Percentiles rank a stretch among this genome's conserved stretches.
These are phyloP conservation scores for Elegia similella DNA, from an alignment of 2,888 invertebrate species.

Conservation along the genomic window DNA sequence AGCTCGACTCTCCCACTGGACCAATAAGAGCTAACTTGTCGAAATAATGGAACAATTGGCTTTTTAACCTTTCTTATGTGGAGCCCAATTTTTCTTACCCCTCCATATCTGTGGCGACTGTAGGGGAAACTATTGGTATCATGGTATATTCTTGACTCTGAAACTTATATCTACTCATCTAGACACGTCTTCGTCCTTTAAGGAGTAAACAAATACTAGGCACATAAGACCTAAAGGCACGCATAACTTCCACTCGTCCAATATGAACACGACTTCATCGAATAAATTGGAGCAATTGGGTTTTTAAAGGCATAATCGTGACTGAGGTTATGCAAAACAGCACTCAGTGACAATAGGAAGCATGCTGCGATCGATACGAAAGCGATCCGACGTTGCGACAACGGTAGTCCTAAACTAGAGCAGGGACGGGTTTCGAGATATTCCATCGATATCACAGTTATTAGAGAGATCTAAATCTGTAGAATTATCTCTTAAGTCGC, in stretches of 20 bases:
- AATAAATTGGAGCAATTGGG: constrained; percentile 53
- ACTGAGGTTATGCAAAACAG: constrained; percentile 68
- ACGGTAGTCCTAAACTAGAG: constrained; percentile 28
- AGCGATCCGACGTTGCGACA: constrained; percentile 43
- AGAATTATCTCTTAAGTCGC: neutral
- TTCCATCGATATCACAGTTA: constrained; percentile 22
- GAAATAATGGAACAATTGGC: no score
- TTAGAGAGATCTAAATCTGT: constrained; percentile 17
- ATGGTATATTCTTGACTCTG: no score
- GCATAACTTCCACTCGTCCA: neutral
- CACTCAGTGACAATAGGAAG: constrained; percentile 56
- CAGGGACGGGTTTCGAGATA: constrained; percentile 23
- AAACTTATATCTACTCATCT: no score
- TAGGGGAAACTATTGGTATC: no score
- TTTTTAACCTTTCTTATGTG: no score
- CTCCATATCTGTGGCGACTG: no score
- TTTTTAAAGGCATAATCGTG: constrained; percentile 65
- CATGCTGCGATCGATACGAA: constrained; percentile 44
- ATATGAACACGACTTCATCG: constrained; percentile 30
- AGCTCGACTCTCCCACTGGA: no score
- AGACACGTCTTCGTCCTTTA: no score
- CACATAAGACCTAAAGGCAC: no score
- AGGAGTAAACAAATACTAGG: no score
- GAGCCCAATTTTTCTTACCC: no score
- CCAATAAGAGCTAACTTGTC: no score